A percentile compares a stretch with the other conserved stretches of the same genome.
phyloP scores from a whole-genome alignment of 2,797 vertebrate genomes.

The Gorsachius magnificus region DNA sequence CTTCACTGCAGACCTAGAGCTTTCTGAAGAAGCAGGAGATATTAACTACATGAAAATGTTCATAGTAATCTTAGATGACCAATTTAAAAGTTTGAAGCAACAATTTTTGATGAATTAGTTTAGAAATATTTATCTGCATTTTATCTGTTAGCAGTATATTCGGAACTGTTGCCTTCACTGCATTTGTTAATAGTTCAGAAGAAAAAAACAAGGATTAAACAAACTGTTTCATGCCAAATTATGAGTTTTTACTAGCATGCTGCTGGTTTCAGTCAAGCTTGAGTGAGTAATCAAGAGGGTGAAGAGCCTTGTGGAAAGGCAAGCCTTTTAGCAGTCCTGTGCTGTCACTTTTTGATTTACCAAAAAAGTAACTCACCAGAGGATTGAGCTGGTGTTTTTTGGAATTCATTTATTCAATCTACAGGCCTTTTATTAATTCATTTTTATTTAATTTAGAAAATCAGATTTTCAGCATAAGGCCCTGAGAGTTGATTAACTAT shows the following conservation, averaged over 20 bases:
- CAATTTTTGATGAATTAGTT: not conserved
- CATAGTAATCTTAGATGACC: not conserved
- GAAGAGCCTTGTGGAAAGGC: not conserved
- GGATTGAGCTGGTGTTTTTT: not conserved
- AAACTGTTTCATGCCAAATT: not conserved
- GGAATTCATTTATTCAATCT: not conserved
- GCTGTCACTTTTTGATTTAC: not conserved
- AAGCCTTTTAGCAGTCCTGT: not conserved
- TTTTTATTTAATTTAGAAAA: conserved; percentile 5
- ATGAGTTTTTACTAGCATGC: not conserved
- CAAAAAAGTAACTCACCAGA: not conserved
- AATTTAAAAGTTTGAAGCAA: not conserved
- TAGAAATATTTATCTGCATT: not conserved
- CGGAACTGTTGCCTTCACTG: not conserved
- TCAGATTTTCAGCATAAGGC: not conserved
- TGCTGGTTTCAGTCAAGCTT: not conserved
- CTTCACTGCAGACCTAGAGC: not conserved
- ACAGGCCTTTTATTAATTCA: not conserved
- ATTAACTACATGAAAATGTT: not conserved
- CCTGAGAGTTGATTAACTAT: not conserved
- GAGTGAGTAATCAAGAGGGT: not conserved
- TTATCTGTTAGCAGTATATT: not conserved
- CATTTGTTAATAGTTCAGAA: not conserved
- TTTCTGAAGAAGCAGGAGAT: not conserved
- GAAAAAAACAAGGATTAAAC: not conserved